Evolutionary conservation across 2,888 invertebrate genomes (phyloP).

Genomic region (Acleris cristana): DNA sequence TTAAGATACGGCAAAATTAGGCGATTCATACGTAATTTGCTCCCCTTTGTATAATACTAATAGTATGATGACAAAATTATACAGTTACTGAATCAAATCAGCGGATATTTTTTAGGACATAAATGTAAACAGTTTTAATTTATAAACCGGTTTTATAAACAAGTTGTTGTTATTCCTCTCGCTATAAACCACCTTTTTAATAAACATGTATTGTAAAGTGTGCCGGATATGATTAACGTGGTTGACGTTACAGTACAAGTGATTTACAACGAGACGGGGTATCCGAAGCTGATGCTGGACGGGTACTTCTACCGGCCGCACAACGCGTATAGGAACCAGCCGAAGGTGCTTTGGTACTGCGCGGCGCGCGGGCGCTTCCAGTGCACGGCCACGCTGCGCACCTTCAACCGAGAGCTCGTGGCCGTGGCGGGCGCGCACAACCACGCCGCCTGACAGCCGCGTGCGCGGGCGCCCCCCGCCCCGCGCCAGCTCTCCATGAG

Average conservation of each 20-base stretch:
- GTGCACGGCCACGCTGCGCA: slow-evolving; percentile 67
- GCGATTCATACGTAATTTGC: slow-evolving; percentile 4
- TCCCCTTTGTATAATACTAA: neutral
- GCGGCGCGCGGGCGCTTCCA: slow-evolving; percentile 64
- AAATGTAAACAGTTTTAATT: too few relatives aligned
- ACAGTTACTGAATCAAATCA: neutral
- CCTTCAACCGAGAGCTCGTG: slow-evolving; percentile 65
- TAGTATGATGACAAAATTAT: slow-evolving; percentile 1
- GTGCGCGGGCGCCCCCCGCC: slow-evolving; percentile 45
- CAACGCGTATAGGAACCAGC: slow-evolving; percentile 74
- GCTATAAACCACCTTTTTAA: neutral
- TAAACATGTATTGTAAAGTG: neutral
- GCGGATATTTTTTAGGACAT: too few relatives aligned
- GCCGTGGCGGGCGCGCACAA: slow-evolving; percentile 64
- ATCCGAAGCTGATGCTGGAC: slow-evolving; percentile 67
- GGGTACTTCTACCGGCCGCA: slow-evolving; percentile 74
- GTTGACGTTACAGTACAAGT: slow-evolving; percentile 64
- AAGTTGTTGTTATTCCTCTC: too few relatives aligned
- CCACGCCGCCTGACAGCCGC: slow-evolving; percentile 60
- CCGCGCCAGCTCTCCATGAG: slow-evolving; percentile 41
- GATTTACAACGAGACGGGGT: slow-evolving; percentile 66
- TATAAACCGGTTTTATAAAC: too few relatives aligned
- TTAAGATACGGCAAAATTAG: slow-evolving; percentile 4
- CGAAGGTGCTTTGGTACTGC: slow-evolving; percentile 75
- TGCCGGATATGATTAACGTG: slow-evolving; percentile 31